Conservation (phyloP, 2,888 invertebrate genomes). For the Cerastoderma edule region DNA sequence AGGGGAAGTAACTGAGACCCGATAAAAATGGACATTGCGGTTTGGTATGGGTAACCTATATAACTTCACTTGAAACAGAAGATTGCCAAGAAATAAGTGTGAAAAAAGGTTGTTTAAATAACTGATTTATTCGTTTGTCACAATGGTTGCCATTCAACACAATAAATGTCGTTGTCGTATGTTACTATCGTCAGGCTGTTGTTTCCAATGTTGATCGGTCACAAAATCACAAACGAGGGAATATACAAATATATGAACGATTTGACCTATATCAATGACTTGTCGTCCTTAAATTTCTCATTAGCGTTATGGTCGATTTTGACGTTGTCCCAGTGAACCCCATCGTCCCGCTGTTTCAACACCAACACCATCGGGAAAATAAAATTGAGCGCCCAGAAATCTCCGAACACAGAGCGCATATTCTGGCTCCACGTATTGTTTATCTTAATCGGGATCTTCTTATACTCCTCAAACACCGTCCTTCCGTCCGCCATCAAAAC, state of each 20-base stretch:
- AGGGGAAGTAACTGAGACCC: too few relatives aligned
- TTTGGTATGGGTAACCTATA: too few relatives aligned
- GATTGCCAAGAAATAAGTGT: too few relatives aligned
- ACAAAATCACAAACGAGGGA: too few relatives aligned
- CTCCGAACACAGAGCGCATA: slow-evolving; percentile 72
- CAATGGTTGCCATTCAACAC: too few relatives aligned
- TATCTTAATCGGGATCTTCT: slow-evolving; percentile 60
- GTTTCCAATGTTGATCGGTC: too few relatives aligned
- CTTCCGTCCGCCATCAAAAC: slow-evolving; percentile 57
- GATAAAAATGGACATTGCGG: too few relatives aligned
- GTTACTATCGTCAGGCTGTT: too few relatives aligned
- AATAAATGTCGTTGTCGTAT: too few relatives aligned
- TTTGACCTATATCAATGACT: neutral
- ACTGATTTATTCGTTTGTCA: too few relatives aligned
- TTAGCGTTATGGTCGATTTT: slow-evolving; percentile 48
- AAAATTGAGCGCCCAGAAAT: slow-evolving; percentile 74
- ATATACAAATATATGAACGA: neutral
- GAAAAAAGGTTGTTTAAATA: too few relatives aligned
- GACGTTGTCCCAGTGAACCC: slow-evolving; percentile 67
- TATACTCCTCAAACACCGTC: slow-evolving; percentile 67
- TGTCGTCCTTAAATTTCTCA: slow-evolving; percentile 15
- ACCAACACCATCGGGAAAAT: slow-evolving; percentile 72
- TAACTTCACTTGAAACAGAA: too few relatives aligned
- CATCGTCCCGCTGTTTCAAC: slow-evolving; percentile 69
- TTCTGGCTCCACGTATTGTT: slow-evolving; percentile 58